Evolutionary conservation across 2,797 vertebrate species (phyloP).

Genomic region (Helicolenus hilgendorfi): DNA sequence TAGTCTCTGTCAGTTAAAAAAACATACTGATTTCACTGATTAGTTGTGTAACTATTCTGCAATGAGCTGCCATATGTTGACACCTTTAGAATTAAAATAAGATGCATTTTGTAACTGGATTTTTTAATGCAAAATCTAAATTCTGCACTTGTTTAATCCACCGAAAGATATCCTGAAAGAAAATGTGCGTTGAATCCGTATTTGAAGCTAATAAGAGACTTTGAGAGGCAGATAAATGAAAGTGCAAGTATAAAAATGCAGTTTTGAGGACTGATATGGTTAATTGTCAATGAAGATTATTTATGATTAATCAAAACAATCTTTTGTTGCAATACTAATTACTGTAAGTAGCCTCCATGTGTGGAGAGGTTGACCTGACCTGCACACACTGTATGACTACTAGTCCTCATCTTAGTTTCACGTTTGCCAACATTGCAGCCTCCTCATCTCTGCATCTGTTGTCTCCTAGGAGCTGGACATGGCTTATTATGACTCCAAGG

Average conservation of each 20-base stretch:
- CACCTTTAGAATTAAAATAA: neutral
- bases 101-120: neutral
- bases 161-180: neutral
- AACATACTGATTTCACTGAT: neutral
- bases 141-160: neutral
- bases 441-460: constrained; percentile 39
- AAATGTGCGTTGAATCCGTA: neutral
- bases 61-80: neutral
- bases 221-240: neutral
- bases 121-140: neutral
- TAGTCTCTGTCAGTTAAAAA: neutral
- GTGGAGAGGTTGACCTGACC: neutral
- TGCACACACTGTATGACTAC: neutral
- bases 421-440: neutral
- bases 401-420: constrained; percentile 12
- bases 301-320: neutral
- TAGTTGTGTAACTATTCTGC: neutral
- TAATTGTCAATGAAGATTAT: neutral
- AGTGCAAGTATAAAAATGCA: too few relatives aligned
- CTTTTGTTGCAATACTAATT: neutral
- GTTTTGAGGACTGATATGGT: neutral
- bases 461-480: constrained; percentile 95
- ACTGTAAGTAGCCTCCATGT: neutral
- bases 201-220: neutral
- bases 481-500: constrained; percentile 98